Evolutionary conservation across 23 tunicate species (phyloP).

Genomic region (Ascidia mentula): DNA sequence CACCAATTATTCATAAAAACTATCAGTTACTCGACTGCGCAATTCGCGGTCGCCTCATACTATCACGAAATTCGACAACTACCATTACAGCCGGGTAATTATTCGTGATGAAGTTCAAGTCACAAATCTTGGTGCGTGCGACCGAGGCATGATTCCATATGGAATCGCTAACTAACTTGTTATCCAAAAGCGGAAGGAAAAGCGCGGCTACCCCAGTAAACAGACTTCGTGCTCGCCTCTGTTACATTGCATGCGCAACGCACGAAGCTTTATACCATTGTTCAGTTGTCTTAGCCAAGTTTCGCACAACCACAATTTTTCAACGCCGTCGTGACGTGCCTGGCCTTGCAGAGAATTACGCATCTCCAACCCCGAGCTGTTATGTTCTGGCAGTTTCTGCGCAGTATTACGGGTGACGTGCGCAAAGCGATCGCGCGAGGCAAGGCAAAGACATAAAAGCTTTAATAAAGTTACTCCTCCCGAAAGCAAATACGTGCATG

Average conservation of each 20-base stretch:
- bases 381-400: constrained; percentile 9
- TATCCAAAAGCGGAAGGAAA: background rate
- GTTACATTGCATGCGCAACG: no score
- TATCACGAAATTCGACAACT: background rate
- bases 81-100: background rate
- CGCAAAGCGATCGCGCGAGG: background rate
- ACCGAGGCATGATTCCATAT: background rate
- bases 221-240: no score
- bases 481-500: background rate
- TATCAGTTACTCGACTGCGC: background rate
- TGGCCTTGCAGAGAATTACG: background rate
- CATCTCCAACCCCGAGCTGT: background rate
- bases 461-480: no score
- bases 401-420: background rate
- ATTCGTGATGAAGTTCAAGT: background rate
- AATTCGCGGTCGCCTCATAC: background rate
- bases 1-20: background rate
- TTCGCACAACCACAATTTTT: background rate
- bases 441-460: background rate
- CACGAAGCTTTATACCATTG: background rate
- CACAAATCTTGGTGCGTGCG: background rate
- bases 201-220: no score
- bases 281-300: background rate
- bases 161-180: background rate
- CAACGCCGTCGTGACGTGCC: background rate